phyloP scores from a whole-genome alignment of 2,113 vertebrate genomes.

The Tauraco erythrolophus region DNA sequence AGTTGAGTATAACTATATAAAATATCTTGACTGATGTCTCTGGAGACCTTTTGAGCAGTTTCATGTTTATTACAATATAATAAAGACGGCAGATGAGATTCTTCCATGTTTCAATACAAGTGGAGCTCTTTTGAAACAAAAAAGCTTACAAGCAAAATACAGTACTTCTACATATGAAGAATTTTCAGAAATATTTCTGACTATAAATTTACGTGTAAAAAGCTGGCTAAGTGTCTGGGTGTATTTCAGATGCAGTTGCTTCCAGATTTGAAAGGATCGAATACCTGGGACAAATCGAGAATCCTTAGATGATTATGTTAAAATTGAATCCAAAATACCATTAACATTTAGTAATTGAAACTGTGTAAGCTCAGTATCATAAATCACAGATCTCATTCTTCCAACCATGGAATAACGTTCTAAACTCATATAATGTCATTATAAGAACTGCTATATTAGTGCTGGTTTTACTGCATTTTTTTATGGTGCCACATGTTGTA shows the following conservation, averaged over 20 bases:
- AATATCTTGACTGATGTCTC: slow-evolving; percentile 1
- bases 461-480: background rate
- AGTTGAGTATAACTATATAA: background rate
- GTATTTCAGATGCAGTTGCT: background rate
- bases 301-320: background rate
- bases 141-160: background rate
- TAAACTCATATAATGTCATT: background rate
- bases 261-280: background rate
- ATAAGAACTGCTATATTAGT: background rate
- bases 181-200: background rate
- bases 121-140: background rate
- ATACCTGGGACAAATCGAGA: background rate
- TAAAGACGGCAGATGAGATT: background rate
- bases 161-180: background rate
- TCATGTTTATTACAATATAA: background rate
- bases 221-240: background rate
- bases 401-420: background rate
- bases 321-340: background rate
- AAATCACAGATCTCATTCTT: background rate
- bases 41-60: background rate
- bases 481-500: background rate
- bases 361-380: background rate
- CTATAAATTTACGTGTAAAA: background rate
- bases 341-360: background rate
- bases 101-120: background rate